Conservation (phyloP, 1,140 invertebrate genomes). For the Drosophila ogumai region DNA sequence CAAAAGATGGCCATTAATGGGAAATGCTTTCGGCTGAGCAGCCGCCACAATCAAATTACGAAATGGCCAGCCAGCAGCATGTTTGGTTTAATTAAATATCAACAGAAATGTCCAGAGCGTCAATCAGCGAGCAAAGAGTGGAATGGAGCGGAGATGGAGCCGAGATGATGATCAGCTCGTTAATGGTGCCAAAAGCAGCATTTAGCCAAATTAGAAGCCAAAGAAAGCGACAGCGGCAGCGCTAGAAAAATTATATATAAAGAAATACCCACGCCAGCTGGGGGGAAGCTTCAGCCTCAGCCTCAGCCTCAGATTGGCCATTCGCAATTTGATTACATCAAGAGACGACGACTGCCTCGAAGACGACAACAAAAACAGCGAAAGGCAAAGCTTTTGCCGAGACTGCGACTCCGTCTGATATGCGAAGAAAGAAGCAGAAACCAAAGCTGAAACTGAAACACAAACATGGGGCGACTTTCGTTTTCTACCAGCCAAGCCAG, state of each 20-base stretch:
- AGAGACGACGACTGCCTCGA: slow-evolving; percentile 23
- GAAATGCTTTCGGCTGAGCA: slow-evolving; percentile 32
- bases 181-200: slow-evolving; percentile 68
- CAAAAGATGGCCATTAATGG: slow-evolving; percentile 48
- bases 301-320: slow-evolving; percentile 23
- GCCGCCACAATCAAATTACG: slow-evolving; percentile 59
- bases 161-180: slow-evolving; percentile 56
- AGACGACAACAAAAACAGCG: slow-evolving; percentile 48
- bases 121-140: slow-evolving; percentile 22
- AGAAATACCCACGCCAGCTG: slow-evolving; percentile 15
- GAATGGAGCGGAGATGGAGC: slow-evolving; percentile 9
- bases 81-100: slow-evolving; percentile 64
- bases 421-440: slow-evolving; percentile 49
- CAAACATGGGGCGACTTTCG: slow-evolving; percentile 72
- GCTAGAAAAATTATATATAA: slow-evolving; percentile 45
- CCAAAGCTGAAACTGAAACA: slow-evolving; percentile 42
- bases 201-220: slow-evolving; percentile 75
- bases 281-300: background rate
- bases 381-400: slow-evolving; percentile 49
- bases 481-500: slow-evolving; percentile 62
- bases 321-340: slow-evolving; percentile 82
- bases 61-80: slow-evolving; percentile 49
- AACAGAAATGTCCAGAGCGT: slow-evolving; percentile 38
- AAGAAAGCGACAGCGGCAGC: slow-evolving; percentile 64
- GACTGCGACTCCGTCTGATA: slow-evolving; percentile 30